Base-by-base conservation (phyloP, 2,888 invertebrate genomes). In the Callosobruchus maculatus region DNA sequence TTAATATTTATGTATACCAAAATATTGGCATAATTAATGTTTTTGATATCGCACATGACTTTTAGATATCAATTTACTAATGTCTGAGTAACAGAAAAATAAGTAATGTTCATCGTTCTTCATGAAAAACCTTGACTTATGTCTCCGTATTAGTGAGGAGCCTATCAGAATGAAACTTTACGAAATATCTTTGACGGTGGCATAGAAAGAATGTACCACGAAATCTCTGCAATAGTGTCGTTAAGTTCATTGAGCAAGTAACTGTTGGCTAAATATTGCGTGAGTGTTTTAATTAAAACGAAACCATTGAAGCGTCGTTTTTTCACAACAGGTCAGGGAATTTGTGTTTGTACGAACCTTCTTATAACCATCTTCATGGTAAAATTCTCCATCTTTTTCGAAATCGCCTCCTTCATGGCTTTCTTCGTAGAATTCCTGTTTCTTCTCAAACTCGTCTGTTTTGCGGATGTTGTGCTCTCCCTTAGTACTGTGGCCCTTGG, bases 341-440 rank as follows among this genome's bases (percentile, higher is more conserved):
- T 49, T 49, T 3, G 3, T 13, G 13, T 49, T 49, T 49, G 49
- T 26, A 20, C 22, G 68, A 80, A 86, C 89, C 82, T 90, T 89
- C 76, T 88, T 83, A 74, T 83, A 83, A 68, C 88, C 86, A 74
- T 90, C 88, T 68, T 92, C 90, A 22, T 89, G 86, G 77, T 90
- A 88, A 82, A 87, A 90, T 0, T 89, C 92, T 0, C 92, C 93
- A 75, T 92, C 90, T 77, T 92, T 92, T 80, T 92, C 92, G 70
- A 89, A 88, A 26, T 91, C 92, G 0, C 89, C 91, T 1, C 91
- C 92, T 77, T 93, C 93, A 31, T 93, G 91, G 74, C 91, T 91
- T 83, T 93, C 93, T 82, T 94, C 93, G 82, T 92, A 94, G 88
- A 93, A 94, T 82, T 93, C 93, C 49, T 92, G 91, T 76, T 92